A percentile compares a stretch with the other conserved stretches of the same genome.
These are phyloP conservation scores for Macroteleia sp. DNA, from an alignment of 2,888 invertebrate genomes.

Conservation along the genomic window DNA sequence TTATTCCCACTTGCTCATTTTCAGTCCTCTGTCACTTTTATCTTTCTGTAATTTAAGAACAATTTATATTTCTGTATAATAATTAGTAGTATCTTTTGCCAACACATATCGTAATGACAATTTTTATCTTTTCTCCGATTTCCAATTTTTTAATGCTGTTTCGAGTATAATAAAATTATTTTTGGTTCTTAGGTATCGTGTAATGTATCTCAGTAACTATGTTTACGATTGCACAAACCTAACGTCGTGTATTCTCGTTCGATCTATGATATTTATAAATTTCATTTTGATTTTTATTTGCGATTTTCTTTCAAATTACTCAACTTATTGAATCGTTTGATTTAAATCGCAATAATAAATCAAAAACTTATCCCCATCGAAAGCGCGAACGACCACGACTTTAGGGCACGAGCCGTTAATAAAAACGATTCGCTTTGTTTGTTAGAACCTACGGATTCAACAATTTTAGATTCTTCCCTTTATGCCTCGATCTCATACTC, in stretches of 20 bases:
- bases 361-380: conserved; percentile 75
- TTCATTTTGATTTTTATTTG: conserved; percentile 17
- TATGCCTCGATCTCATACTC: conserved; percentile 70
- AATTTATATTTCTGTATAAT: too few relatives aligned
- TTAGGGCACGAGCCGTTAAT: conserved; percentile 57
- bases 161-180: conserved; percentile 11
- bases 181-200: conserved; percentile 33
- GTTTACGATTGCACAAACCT: conserved; percentile 59
- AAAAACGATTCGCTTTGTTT: conserved; percentile 55
- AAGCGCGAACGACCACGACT: conserved; percentile 74
- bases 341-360: conserved; percentile 16
- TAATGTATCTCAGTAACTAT: conserved; percentile 55
- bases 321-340: conserved; percentile 17
- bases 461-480: conserved; percentile 66
- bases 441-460: conserved; percentile 70
- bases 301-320: conserved; percentile 2
- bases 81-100: too few relatives aligned
- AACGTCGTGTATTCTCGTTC: conserved; percentile 60
- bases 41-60: too few relatives aligned
- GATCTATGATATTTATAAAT: conserved; percentile 47
- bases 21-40: too few relatives aligned
- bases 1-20: not conserved
- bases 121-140: conserved; percentile 2
- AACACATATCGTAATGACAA: too few relatives aligned
- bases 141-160: not conserved